These are phyloP conservation scores for Eilema griseolum DNA, from an alignment of 2,888 invertebrate genomes.

Conservation along the genomic window DNA sequence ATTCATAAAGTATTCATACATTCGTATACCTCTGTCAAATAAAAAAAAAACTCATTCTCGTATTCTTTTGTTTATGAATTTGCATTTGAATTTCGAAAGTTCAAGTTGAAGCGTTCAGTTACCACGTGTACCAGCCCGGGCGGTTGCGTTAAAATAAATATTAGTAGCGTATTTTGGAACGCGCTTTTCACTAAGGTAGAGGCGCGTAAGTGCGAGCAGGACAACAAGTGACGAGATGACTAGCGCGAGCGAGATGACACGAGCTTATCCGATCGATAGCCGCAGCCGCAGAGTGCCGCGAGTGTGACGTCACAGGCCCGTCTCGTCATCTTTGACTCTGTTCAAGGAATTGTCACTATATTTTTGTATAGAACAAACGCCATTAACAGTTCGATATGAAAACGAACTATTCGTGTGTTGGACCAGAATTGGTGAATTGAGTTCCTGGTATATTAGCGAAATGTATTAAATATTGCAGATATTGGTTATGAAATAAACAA, in stretches of 20 bases:
- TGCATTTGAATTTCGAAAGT: constrained; percentile 27
- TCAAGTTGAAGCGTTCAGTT: constrained; percentile 38
- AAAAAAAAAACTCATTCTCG: constrained; percentile 1
- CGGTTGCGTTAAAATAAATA: constrained; percentile 86
- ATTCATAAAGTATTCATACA: constrained; percentile 1
- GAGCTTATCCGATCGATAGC: constrained; percentile 84
- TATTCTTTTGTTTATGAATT: constrained; percentile 11
- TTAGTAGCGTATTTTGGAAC: constrained; percentile 85
- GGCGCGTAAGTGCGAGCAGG: constrained; percentile 69
- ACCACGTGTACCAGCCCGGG: constrained; percentile 80
- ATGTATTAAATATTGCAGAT: constrained; percentile 9
- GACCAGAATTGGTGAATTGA: constrained; percentile 19
- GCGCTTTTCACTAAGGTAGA: constrained; percentile 75
- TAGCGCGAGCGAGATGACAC: constrained; percentile 74
- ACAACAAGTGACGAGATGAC: constrained; percentile 62
- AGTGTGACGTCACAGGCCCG: constrained; percentile 83
- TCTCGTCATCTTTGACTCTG: constrained; percentile 85
- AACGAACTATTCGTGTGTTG: constrained; percentile 30
- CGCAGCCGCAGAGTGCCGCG: constrained; percentile 86
- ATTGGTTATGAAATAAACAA: constrained; percentile 8
- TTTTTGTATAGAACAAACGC: constrained; percentile 67
- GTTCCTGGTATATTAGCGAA: constrained; percentile 10
- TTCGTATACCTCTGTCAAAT: not conserved
- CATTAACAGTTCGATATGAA: constrained; percentile 48
- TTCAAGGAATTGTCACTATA: constrained; percentile 83